These are phyloP conservation scores for Dunckerocampus dactyliophorus DNA, from an alignment of 2,113 vertebrate species.

Conservation along the genomic window DNA sequence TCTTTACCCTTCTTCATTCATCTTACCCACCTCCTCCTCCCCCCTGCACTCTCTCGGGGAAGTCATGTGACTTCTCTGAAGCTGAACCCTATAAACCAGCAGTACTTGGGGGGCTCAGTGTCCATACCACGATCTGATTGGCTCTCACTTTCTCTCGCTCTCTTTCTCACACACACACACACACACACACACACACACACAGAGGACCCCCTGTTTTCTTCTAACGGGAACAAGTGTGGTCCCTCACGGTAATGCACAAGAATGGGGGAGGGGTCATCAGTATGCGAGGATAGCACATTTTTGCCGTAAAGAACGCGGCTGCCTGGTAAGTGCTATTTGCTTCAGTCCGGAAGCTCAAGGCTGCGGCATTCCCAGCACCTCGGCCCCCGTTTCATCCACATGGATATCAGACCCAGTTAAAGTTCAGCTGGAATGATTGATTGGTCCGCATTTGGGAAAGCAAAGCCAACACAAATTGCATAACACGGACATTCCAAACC, in stretches of 20 bases:
- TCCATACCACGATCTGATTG: constrained; percentile 51
- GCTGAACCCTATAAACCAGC: constrained; percentile 75
- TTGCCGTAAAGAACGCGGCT: constrained; percentile 6
- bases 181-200: constrained; percentile 21
- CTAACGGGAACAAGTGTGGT: constrained; percentile 47
- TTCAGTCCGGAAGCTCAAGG: constrained; percentile 4
- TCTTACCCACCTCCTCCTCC: constrained; percentile 30
- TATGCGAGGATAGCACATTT: constrained; percentile 14
- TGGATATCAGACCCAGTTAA: constrained; percentile 9
- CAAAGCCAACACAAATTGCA: background rate
- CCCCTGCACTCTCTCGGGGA: constrained; percentile 60
- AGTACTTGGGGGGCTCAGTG: constrained; percentile 65
- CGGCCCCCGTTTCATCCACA: constrained; percentile 29
- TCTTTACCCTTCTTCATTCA: constrained; percentile 30
- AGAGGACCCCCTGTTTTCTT: constrained; percentile 48
- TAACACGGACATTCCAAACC: no score
- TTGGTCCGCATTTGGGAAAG: background rate
- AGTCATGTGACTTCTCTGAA: constrained; percentile 81
- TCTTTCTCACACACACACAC: constrained; percentile 25
- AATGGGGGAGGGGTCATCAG: background rate
- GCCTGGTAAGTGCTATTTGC: constrained; percentile 24
- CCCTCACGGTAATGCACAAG: constrained; percentile 15
- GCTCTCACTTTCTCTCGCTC: constrained; percentile 24
- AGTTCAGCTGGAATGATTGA: constrained; percentile 5
- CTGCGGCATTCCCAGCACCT: constrained; percentile 11